Conservation (phyloP, 2,888 invertebrate species). For the Polyploca ridens region DNA sequence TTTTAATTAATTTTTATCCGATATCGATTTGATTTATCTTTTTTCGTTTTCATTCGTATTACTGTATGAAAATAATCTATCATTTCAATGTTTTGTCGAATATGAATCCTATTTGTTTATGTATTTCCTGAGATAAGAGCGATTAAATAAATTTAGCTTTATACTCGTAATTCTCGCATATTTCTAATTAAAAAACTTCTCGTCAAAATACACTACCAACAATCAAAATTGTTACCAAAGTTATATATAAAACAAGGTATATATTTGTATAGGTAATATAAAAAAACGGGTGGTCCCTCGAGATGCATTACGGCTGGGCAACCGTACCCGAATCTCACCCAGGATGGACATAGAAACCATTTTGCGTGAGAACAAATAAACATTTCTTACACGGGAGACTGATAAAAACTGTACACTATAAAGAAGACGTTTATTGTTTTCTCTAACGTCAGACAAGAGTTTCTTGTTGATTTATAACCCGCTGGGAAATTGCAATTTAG, state of each 20-base stretch:
- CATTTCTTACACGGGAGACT: conserved; percentile 51
- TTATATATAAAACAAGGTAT: neutral
- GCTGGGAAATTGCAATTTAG: conserved; percentile 49
- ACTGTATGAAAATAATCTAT: too few species aligned
- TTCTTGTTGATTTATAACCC: conserved; percentile 45
- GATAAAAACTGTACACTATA: conserved; percentile 23
- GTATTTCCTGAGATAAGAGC: too few species aligned
- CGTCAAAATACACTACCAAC: neutral
- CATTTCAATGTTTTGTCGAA: too few species aligned
- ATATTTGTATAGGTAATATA: conserved; percentile 28
- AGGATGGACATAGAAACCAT: conserved; percentile 61
- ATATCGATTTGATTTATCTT: too few species aligned
- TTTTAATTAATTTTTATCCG: too few species aligned
- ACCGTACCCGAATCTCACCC: conserved; percentile 53
- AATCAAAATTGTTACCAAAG: neutral
- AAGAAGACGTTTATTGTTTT: conserved; percentile 44
- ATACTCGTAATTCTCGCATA: neutral
- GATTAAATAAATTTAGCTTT: too few species aligned
- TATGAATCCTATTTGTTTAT: too few species aligned
- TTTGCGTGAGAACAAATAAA: conserved; percentile 64
- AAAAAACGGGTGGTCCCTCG: conserved; percentile 38
- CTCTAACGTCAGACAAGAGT: conserved; percentile 31
- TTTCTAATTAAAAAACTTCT: neutral
- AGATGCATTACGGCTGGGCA: conserved; percentile 49
- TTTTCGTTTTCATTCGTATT: too few species aligned